Base-by-base conservation (phyloP, 2,797 vertebrate species). In the Salarias fasciatus region DNA sequence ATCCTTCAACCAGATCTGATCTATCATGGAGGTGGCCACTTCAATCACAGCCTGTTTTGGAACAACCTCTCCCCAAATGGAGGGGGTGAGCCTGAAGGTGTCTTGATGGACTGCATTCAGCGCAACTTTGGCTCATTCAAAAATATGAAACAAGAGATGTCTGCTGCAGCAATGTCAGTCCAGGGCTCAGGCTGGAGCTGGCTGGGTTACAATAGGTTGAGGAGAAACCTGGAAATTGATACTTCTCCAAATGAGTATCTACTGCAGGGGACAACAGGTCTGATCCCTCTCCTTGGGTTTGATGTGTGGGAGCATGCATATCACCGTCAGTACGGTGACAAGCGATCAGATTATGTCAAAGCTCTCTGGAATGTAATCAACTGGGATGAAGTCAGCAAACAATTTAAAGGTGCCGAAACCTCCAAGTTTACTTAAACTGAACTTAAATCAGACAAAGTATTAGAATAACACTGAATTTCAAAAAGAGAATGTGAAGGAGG, bases 301-400 rank as follows among this genome's bases (percentile, higher is more conserved):
- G 97, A 99, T 0, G 97, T 99, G 8, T 99, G 98, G 98, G 98
- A 99, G 73, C 98, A 99, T 38, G 98, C 98, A 33, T 99, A 99
- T 72, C 99, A 99, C 75, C 94, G 99, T 54, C 98, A 99, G 69
- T 99, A 99, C 90, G 99, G 97, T 91, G 99, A 99, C 11, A 96
- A 99, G 72, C 92, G 97, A 8, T 97, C 96, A 0, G 98, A 99
- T 85, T 99, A 99, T 43, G 93, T 99, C 44, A 98, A 99, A 90
- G 99, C 87, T 98, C 93, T n/a, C n/a, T n/a, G n/a, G n/a, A n/a
- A n/a, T n/a, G n/a, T n/a, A n/a, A n/a, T n/a, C n/a, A n/a, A n/a
- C 91, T 99, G 97, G 98, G 95, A 97, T 72, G 97, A 99, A 35
- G 94, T 99, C 55, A 86, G 85, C 12, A 94, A 97, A 59, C 94